Percentiles rank a stretch among this genome's conserved stretches.
phyloP scores from a whole-genome alignment of 2,797 vertebrate species.

The Thalassophryne amazonica region DNA sequence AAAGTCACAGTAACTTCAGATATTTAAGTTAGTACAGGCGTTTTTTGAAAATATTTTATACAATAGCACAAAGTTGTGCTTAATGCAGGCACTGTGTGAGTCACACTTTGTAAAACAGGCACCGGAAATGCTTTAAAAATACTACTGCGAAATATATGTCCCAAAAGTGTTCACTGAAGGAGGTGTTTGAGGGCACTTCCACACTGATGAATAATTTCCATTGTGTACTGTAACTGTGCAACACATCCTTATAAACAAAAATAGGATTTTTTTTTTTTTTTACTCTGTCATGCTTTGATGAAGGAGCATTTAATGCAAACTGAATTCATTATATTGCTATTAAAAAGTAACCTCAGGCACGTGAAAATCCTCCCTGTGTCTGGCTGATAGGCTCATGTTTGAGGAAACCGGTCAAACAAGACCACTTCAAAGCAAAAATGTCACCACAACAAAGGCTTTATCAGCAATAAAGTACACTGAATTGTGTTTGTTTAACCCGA shows the following conservation, averaged over 20 bases:
- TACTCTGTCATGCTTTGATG: not conserved
- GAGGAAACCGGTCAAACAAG: slow-evolving; percentile 7
- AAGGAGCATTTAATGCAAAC: slow-evolving; percentile 1
- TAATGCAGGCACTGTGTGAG: not conserved
- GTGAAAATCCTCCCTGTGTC: slow-evolving; percentile 2
- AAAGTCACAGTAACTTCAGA: no score
- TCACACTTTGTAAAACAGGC: not conserved
- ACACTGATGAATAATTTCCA: not conserved
- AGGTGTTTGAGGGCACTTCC: not conserved
- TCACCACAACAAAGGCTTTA: slow-evolving; percentile 21
- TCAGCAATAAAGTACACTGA: slow-evolving; percentile 17
- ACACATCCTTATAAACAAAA: not conserved
- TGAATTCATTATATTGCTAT: slow-evolving; percentile 14
- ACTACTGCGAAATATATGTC: no score
- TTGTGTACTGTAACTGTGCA: not conserved
- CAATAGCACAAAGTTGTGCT: no score
- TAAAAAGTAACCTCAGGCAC: slow-evolving; percentile 14
- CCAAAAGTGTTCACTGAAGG: not conserved
- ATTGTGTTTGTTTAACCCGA: slow-evolving; percentile 41
- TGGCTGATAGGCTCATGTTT: slow-evolving; percentile 5
- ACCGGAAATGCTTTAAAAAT: not conserved
- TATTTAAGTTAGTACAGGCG: no score
- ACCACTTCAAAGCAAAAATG: slow-evolving; percentile 40
- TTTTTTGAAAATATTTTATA: no score
- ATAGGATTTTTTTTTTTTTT: no score